These are phyloP conservation scores for Luffia ferchaultella DNA, from an alignment of 2,888 invertebrate genomes.

Conservation along the genomic window DNA sequence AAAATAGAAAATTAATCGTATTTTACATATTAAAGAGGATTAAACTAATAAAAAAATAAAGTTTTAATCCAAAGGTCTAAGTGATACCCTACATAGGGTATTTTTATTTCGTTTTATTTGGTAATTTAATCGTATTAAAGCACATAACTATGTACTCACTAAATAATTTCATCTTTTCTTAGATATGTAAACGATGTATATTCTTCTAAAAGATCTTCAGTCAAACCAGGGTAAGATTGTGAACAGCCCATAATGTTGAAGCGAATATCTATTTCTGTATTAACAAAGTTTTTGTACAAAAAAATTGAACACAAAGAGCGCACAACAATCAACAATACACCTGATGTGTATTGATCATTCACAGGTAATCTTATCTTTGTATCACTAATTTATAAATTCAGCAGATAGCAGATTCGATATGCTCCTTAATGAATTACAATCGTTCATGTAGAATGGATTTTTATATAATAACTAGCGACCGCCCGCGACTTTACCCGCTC, in stretches of 20 bases:
- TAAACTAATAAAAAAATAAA: no score
- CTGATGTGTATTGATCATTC: not conserved
- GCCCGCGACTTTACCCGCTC: no score
- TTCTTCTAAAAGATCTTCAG: constrained; percentile 66
- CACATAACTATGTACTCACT: constrained; percentile 66
- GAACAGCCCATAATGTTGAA: constrained; percentile 48
- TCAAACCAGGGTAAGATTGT: constrained; percentile 54
- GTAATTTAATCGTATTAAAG: no score
- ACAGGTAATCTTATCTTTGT: not conserved
- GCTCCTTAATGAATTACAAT: no score
- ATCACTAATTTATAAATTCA: not conserved
- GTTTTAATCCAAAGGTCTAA: no score
- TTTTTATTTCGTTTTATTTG: no score
- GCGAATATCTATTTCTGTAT: not conserved
- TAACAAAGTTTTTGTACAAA: constrained; percentile 8
- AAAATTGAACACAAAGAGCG: constrained; percentile 15
- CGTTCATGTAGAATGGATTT: no score
- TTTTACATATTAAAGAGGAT: no score
- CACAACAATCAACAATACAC: no score
- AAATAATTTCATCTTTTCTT: constrained; percentile 66
- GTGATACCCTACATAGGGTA: no score
- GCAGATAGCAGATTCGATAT: not conserved
- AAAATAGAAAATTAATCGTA: no score
- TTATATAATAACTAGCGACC: no score
- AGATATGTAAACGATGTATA: constrained; percentile 69